Percentiles rank a stretch among this genome's conserved stretches.
These are phyloP conservation scores for Tetrax tetrax DNA, from an alignment of 2,113 vertebrate genomes.

Conservation along the genomic window DNA sequence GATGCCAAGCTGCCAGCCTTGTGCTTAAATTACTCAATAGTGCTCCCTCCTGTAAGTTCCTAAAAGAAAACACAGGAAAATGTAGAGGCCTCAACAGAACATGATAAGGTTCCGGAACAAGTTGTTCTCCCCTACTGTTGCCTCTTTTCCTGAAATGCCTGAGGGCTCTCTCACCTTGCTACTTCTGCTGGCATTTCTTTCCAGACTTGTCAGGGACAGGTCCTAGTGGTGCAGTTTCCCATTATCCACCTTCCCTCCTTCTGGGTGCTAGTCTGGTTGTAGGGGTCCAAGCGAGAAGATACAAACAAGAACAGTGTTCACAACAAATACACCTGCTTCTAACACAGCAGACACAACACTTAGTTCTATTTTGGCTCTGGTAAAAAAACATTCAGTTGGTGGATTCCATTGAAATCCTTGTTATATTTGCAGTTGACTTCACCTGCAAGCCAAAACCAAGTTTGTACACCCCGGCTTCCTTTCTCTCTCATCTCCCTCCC, in stretches of 20 bases:
- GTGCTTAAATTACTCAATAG: not conserved
- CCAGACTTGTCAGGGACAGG: not conserved
- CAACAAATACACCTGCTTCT: not conserved
- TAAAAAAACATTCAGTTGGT: not conserved
- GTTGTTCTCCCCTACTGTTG: not conserved
- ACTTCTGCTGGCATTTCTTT: not conserved
- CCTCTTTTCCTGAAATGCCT: not conserved
- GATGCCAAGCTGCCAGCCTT: not conserved
- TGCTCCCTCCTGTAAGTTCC: not conserved
- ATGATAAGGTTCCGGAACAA: constrained; percentile 5
- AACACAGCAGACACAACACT: not conserved
- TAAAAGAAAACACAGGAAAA: not conserved
- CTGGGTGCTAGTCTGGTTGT: not conserved
- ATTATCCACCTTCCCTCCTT: not conserved
- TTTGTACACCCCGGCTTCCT: not conserved
- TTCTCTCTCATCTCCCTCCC: not conserved
- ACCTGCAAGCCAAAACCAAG: not conserved
- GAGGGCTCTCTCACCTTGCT: not conserved
- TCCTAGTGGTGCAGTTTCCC: not conserved
- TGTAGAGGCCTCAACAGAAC: not conserved
- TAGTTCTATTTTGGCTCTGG: not conserved
- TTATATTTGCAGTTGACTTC: not conserved
- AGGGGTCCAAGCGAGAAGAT: not conserved
- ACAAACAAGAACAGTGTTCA: not conserved
- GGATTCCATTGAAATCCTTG: not conserved